Base-by-base conservation (phyloP, 2,797 vertebrate species). In the Champsocephalus gunnari region DNA sequence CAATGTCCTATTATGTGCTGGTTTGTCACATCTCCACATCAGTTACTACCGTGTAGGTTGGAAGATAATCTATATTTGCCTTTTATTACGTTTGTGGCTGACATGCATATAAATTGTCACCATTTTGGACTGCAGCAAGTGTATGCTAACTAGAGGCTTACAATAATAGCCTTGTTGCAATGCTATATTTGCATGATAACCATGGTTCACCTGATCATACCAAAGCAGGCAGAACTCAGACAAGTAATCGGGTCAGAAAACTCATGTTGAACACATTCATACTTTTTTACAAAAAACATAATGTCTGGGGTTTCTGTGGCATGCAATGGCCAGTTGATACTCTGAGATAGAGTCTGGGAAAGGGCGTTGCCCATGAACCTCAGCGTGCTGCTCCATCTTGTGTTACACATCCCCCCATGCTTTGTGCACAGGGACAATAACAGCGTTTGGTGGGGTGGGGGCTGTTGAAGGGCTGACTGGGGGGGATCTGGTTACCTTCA, bases 341-440 rank as follows among this genome's bases (percentile, higher is more conserved):
- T 45, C 34, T 51, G 43, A 9, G 76, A 73, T 86, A 67, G 73
- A 81, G 79, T 87, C 88, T 89, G 85, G 88, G 90, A 93, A 92
- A 90, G 91, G 93, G 92, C 80, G 90, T 92, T 90, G 89, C 84
- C 91, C 79, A 74, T 88, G 87, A 91, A 90, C 92, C 88, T 90
- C 91, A 86, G 77, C 49, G 10, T 66, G 77, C 71, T 83, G 74
- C 76, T 89, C 68, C 53, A 75, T 92, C 87, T 92, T 86, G 75
- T 83, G 69, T 93, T 92, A 87, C 92, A 84, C 71, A 65, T 51
- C 81, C 81, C 88, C 86, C 83, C 83, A 83, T 85, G 88, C 83
- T 90, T 93, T 93, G 90, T 94, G 89, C 78, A 77, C 63, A 71
- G 58, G 83, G 89, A 95, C 93, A 95, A 94, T 92, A 91, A 90